phyloP scores from a whole-genome alignment of 2,797 vertebrate genomes.

The Chloroceryle inda region DNA sequence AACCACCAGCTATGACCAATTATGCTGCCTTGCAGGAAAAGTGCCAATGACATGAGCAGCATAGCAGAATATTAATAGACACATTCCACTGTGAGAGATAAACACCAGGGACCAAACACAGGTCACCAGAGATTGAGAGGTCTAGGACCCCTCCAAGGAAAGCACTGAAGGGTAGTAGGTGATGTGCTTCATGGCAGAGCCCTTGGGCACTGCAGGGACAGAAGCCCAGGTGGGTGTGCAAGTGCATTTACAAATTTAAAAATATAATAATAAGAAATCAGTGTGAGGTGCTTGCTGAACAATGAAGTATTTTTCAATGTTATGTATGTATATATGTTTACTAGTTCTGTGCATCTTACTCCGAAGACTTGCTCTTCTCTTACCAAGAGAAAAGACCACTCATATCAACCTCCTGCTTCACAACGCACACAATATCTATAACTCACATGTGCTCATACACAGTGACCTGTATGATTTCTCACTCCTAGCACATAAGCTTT shows the following conservation, averaged over 20 bases:
- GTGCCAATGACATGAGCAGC: background rate
- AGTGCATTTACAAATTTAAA: background rate
- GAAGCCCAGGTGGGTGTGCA: fast-evolving
- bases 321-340: background rate
- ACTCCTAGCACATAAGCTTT: background rate
- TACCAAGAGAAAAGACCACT: background rate
- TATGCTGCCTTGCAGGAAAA: conserved; percentile 66
- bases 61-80: background rate
- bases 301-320: background rate
- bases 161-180: background rate
- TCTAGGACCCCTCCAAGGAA: background rate
- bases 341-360: background rate
- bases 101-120: background rate
- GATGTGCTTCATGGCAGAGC: background rate
- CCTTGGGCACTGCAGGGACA: background rate
- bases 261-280: background rate
- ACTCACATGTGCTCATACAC: background rate
- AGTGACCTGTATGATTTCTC: background rate
- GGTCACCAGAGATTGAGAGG: background rate
- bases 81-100: background rate
- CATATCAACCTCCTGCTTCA: background rate
- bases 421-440: background rate
- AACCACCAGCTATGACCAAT: conserved; percentile 35
- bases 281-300: background rate
- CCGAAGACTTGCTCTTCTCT: background rate